Percentiles rank a stretch among this genome's conserved stretches.
Conservation (phyloP, 2,888 invertebrate genomes). For the Rhagium mordax region DNA sequence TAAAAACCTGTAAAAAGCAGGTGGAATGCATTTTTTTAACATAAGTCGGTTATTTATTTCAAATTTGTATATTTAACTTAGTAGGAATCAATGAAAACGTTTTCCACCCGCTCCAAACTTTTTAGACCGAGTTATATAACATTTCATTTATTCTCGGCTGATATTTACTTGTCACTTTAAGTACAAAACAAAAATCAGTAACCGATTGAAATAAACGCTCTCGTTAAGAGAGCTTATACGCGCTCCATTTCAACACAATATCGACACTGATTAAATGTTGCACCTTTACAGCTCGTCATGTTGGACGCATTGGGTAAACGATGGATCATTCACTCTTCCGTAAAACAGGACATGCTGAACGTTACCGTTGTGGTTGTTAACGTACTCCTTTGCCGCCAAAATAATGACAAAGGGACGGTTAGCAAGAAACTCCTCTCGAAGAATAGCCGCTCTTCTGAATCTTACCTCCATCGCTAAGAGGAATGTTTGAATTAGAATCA, state of each 20-base stretch:
- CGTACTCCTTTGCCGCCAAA: not conserved
- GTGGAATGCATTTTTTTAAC: too few species aligned
- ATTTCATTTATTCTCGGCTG: too few species aligned
- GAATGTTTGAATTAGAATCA: not conserved
- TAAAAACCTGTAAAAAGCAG: too few species aligned
- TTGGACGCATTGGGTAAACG: not conserved
- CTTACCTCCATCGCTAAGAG: not conserved
- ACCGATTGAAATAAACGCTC: too few species aligned
- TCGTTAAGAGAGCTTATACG: too few species aligned
- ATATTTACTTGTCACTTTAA: too few species aligned
- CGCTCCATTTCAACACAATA: not conserved
- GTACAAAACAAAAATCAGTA: too few species aligned
- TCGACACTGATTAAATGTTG: not conserved
- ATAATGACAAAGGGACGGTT: conserved; percentile 17
- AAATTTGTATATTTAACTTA: too few species aligned
- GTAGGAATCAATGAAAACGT: too few species aligned
- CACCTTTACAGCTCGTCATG: conserved; percentile 9
- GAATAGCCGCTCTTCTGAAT: not conserved
- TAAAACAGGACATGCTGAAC: not conserved
- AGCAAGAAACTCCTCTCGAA: conserved; percentile 3
- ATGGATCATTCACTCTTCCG: conserved; percentile 9
- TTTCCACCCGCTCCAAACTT: too few species aligned
- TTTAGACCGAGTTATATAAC: too few species aligned
- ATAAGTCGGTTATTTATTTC: too few species aligned
- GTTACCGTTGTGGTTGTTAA: not conserved